These are phyloP conservation scores for Heliconius ismenius DNA, from an alignment of 2,888 invertebrate species.

Conservation along the genomic window DNA sequence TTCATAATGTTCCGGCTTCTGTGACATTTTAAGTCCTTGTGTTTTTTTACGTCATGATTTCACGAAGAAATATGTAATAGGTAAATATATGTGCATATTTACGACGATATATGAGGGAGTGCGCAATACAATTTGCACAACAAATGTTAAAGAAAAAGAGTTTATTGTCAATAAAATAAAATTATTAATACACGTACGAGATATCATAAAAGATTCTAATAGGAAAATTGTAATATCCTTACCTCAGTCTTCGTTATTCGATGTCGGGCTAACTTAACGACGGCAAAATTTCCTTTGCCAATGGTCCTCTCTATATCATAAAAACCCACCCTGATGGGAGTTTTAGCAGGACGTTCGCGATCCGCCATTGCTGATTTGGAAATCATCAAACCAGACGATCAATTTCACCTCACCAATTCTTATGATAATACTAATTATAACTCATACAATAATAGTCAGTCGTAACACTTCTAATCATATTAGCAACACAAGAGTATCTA, in stretches of 20 bases:
- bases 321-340: slow-evolving; percentile 95
- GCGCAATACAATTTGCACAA: too few relatives aligned
- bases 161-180: background rate
- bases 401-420: slow-evolving; percentile 55
- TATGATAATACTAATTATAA: slow-evolving; percentile 49
- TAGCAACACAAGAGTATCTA: slow-evolving; percentile 35
- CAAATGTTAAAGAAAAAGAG: background rate
- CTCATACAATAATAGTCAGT: slow-evolving; percentile 47
- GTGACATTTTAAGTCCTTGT: background rate
- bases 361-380: slow-evolving; percentile 79
- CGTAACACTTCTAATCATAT: slow-evolving; percentile 50
- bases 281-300: slow-evolving; percentile 99
- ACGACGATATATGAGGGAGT: background rate
- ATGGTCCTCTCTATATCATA: slow-evolving; percentile 99
- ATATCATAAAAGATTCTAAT: slow-evolving; percentile 21
- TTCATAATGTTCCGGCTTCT: background rate
- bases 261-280: slow-evolving; percentile 98
- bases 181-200: background rate
- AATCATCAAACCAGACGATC: slow-evolving; percentile 61
- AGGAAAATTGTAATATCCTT: slow-evolving; percentile 57
- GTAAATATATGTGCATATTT: background rate
- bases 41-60: background rate
- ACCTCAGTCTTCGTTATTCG: slow-evolving; percentile 99
- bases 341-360: slow-evolving; percentile 82
- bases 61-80: background rate